Percentiles rank a stretch among this genome's conserved stretches.
Evolutionary conservation across 2,888 invertebrate species (phyloP).

Genomic region (Syrphus vitripennis): DNA sequence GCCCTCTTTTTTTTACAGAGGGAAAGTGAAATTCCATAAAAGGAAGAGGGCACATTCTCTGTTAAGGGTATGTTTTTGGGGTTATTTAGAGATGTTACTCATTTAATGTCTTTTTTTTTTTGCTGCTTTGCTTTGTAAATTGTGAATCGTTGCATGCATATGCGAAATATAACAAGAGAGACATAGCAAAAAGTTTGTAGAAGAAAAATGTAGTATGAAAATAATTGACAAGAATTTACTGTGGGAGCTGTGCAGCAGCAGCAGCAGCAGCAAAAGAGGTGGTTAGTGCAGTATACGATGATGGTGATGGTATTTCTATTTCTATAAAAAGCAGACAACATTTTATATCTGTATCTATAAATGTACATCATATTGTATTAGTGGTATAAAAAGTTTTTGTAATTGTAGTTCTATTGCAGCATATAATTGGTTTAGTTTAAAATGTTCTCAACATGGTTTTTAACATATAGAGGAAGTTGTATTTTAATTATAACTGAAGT

Average conservation of each 20-base stretch:
- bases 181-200: slow-evolving; percentile 11
- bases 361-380: neutral
- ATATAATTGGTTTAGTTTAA: slow-evolving; percentile 63
- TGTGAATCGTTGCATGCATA: slow-evolving; percentile 27
- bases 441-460: slow-evolving; percentile 1
- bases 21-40: slow-evolving; percentile 61
- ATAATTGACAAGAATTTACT: slow-evolving; percentile 47
- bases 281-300: neutral
- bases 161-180: slow-evolving; percentile 13
- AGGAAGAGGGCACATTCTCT: slow-evolving; percentile 27
- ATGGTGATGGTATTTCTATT: slow-evolving; percentile 6
- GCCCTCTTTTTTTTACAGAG: slow-evolving; percentile 33
- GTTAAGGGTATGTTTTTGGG: slow-evolving; percentile 30
- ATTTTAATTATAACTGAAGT: slow-evolving; percentile 30
- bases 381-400: neutral
- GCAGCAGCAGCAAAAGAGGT: neutral
- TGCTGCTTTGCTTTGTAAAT: slow-evolving; percentile 5
- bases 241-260: too few relatives aligned
- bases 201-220: slow-evolving; percentile 14
- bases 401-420: slow-evolving; percentile 41
- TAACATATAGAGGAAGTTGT: slow-evolving; percentile 18
- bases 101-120: neutral
- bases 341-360: neutral
- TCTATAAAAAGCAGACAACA: slow-evolving; percentile 16
- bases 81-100: slow-evolving; percentile 25